Evolutionary conservation across 2,888 invertebrate genomes (phyloP), one percentile per base, ranked within the genome.

Genomic region (Criorhina ranunculi): DNA sequence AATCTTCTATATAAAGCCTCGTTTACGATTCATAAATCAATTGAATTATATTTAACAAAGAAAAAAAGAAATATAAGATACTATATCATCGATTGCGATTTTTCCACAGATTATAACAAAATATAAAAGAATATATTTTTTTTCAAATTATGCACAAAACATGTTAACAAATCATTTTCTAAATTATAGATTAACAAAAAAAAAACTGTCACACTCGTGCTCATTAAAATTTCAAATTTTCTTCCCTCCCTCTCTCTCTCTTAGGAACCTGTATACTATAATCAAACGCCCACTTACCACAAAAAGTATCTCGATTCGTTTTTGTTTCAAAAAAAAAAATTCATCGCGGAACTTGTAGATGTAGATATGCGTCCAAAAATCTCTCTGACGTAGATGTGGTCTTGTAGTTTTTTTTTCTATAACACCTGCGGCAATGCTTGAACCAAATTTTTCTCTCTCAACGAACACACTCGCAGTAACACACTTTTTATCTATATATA

Each of bases 221-320:
- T 57, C 42, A 70, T 55, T 75, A 62, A 64, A 59, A 49, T 40
- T 64, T 64, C 35, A 12, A 51, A 59, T 51, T 29, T 77, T 24
- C 4, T 4, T 4, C 24, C 1, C 4, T 4, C 24, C 37, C n/a
- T 46, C 53, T 66, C 60, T 44, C 46, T 42, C 4, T 24, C 24
- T 3, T 4, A 24, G 1, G 24, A 1, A 24, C 4, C 2, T 24
- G 24, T 76, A 46, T 44, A 44, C 53, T 66, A 37, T 78, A 73
- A 82, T 76, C 67, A 73, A n/a, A 77, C 82, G 77, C 82, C 82
- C 82, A 83, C 82, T 83, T 83, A 83, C 82, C 77, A 15, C 11
- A 51, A 51, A 66, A 17, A 62, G 53, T 15, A 5, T 53, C 9
- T 40, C 24, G 60, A 59, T 49, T 57, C 46, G 11, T 44, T 42